Conservation (phyloP, 2,888 invertebrate genomes). For the Hetaerina titia region DNA sequence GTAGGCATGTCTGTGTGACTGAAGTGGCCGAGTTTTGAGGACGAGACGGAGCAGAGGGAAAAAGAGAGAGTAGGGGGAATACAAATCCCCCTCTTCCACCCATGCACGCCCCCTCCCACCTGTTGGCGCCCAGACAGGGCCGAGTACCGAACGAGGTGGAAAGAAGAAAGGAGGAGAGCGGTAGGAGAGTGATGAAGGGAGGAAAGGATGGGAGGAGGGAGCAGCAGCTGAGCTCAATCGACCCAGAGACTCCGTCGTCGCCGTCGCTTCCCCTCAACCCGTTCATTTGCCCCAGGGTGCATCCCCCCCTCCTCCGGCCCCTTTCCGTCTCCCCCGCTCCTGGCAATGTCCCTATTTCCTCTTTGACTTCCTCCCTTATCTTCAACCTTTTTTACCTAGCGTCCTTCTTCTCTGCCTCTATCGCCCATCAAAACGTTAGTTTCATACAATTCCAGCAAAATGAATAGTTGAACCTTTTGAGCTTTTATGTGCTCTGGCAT, state of each 20-base stretch:
- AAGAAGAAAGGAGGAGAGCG: not conserved
- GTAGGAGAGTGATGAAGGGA: not conserved
- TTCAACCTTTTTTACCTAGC: not conserved
- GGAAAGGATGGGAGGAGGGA: not conserved
- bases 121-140: conserved; percentile 59
- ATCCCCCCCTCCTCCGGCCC: not conserved
- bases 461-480: too few species aligned
- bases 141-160: not conserved
- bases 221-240: conserved; percentile 47
- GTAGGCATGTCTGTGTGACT: not conserved
- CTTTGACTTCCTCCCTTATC: not conserved
- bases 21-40: conserved; percentile 40
- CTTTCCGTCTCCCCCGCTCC: not conserved
- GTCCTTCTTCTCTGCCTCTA: too few species aligned
- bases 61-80: not conserved
- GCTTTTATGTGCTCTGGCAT: too few species aligned
- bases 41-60: not conserved
- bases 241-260: conserved; percentile 41
- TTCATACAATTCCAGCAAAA: too few species aligned
- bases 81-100: not conserved
- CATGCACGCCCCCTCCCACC: conserved; percentile 28
- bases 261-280: not conserved
- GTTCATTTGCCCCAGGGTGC: not conserved
- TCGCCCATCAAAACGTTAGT: too few species aligned
- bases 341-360: not conserved